A percentile compares a stretch with the other conserved stretches of the same genome.
These are phyloP conservation scores for Drosophila takahashii DNA, from an alignment of 1,140 invertebrate genomes.

Conservation along the genomic window DNA sequence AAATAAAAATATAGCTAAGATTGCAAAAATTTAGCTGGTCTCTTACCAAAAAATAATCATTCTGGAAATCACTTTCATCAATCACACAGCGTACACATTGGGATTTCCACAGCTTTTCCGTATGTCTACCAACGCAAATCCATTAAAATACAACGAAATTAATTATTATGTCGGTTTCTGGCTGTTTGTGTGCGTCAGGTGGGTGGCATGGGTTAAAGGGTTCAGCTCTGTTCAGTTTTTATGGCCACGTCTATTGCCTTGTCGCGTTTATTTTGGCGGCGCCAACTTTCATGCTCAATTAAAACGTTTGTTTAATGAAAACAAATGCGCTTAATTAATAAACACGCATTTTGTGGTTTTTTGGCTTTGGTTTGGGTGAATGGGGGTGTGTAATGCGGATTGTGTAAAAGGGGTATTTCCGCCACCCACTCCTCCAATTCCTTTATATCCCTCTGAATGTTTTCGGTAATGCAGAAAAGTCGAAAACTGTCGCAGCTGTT, in stretches of 20 bases:
- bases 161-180: conserved; percentile 65
- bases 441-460: conserved; percentile 1
- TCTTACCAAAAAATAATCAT: neutral
- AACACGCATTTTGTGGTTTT: conserved; percentile 84
- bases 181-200: conserved; percentile 19
- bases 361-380: conserved; percentile 1
- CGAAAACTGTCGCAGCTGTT: conserved; percentile 77
- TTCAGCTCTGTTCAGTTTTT: conserved; percentile 20
- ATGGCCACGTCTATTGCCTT: conserved; percentile 58
- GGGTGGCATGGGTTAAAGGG: conserved; percentile 28
- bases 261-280: conserved; percentile 62
- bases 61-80: conserved; percentile 47
- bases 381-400: conserved; percentile 14
- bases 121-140: conserved; percentile 64
- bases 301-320: conserved; percentile 84
- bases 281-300: conserved; percentile 84
- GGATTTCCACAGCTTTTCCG: conserved; percentile 51
- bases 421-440: neutral
- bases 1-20: neutral
- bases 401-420: conserved; percentile 25
- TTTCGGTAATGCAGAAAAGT: conserved; percentile 48
- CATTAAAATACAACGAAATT: conserved; percentile 80
- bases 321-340: conserved; percentile 85
- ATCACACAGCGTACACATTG: conserved; percentile 43
- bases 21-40: neutral